Evolutionary conservation across 2,797 vertebrate genomes (phyloP).

Genomic region (Melanogrammus aeglefinus): DNA sequence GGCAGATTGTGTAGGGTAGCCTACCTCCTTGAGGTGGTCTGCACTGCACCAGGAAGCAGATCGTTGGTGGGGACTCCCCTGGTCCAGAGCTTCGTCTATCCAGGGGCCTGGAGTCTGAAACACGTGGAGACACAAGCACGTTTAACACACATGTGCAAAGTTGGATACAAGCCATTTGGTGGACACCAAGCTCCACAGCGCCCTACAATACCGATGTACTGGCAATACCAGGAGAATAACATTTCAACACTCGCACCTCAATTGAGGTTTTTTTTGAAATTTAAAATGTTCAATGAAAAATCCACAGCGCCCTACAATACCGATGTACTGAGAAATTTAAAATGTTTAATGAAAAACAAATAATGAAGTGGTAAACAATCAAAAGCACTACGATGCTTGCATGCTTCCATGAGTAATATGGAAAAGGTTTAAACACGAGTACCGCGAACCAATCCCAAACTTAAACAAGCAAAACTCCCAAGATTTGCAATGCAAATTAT

Average conservation of each 20-base stretch:
- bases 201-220: not conserved
- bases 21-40: constrained; percentile 96
- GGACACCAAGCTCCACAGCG: not conserved
- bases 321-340: no score
- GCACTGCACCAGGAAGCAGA: constrained; percentile 95
- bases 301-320: no score
- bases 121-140: constrained; percentile 27
- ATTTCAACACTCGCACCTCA: not conserved
- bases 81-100: constrained; percentile 86
- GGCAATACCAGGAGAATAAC: not conserved
- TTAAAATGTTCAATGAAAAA: not conserved
- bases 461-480: not conserved
- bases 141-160: not conserved
- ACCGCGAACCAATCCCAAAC: not conserved
- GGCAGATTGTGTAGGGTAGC: constrained; percentile 8
- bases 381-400: no score
- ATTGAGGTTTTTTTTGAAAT: not conserved
- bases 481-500: not conserved
- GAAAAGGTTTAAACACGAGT: not conserved
- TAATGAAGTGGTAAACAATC: no score
- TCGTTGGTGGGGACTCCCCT: constrained; percentile 85
- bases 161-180: not conserved
- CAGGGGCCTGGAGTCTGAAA: constrained; percentile 90
- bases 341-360: no score
- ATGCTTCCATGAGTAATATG: no score